Conservation (phyloP, 2,797 vertebrate genomes). For the Discoglossus pictus region DNA sequence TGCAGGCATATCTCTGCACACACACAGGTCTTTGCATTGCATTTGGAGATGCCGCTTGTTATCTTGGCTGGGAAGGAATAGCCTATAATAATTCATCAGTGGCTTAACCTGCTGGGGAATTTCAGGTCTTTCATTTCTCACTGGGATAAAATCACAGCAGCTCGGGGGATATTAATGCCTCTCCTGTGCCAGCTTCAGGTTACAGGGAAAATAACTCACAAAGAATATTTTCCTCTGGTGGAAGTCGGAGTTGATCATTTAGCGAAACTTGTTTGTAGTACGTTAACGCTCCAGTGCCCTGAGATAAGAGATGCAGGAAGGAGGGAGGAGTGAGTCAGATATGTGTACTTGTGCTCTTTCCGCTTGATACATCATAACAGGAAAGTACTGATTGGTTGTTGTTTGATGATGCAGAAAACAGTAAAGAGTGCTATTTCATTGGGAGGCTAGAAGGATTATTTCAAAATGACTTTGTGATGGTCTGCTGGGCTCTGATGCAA, state of each 20-base stretch:
- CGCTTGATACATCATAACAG: constrained; percentile 34
- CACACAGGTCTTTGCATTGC: constrained; percentile 33
- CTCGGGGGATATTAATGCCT: constrained; percentile 51
- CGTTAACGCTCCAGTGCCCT: constrained; percentile 48
- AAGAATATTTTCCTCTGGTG: constrained; percentile 53
- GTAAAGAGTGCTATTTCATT: constrained; percentile 26
- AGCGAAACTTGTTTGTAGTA: constrained; percentile 51
- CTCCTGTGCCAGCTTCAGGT: constrained; percentile 50
- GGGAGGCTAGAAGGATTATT: constrained; percentile 18
- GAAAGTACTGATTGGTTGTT: constrained; percentile 31
- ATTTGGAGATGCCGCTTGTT: constrained; percentile 47
- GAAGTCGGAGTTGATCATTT: constrained; percentile 51
- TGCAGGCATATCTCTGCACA: constrained; percentile 43
- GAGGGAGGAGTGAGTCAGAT: constrained; percentile 31
- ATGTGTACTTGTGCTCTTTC: constrained; percentile 35
- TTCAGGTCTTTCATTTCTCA: constrained; percentile 53
- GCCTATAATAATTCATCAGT: constrained; percentile 53
- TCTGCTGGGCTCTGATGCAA: constrained; percentile 11
- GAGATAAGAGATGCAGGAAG: constrained; percentile 44
- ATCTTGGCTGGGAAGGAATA: constrained; percentile 52
- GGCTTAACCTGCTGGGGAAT: constrained; percentile 53
- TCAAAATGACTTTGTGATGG: constrained; percentile 28
- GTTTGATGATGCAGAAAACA: constrained; percentile 41
- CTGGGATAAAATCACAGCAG: constrained; percentile 53
- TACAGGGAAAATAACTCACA: constrained; percentile 51